Evolutionary conservation across 2,888 invertebrate species (phyloP), one percentile per base, ranked within the genome.

Genomic region (Alviniconcha strummeri): DNA sequence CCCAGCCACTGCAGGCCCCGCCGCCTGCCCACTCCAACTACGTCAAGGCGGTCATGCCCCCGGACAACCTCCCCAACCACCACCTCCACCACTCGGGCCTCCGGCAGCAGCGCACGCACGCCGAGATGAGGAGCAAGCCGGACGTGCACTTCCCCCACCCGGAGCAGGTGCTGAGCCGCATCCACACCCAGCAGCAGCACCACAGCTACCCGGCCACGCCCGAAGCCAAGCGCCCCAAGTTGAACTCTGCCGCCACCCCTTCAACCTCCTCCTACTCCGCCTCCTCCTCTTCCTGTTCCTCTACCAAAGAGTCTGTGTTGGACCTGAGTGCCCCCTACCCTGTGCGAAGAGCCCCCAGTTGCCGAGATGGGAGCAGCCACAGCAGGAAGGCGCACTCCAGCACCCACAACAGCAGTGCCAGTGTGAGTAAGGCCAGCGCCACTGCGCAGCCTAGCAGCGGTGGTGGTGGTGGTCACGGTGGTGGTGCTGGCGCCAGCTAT

Each of bases 121-220:
- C 83, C 84, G 83, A 83, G 78, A 80, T 56, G 82, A 56, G 56
- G 67, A 19, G 36, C 60, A 60, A 82, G n/a, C n/a, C 83, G 11
- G 64, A 56, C 17, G 82, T 77, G 13, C 52, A 54, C 75, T 86
- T 86, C 71, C 86, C 86, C 36, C 85, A 84, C 72, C 86, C 86
- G 19, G 85, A 85, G 67, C 84, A 84, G 74, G 86, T 86, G 19
- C 76, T 86, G 5, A 84, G 85, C 79, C 81, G 85, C 11, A 86
- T 86, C 60, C 84, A 84, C 81, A 83, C 78, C 84, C 69, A 69
- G 79, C 82, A 83, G 82, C 69, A 69, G 79, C 82, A 83, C 57
- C 82, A 85, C 9, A 60, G 52, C 36, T 74, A 56, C 81, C 17
- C 15, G 19, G 55, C 54, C 72, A 9, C 19, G 74, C 69, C 60